These are phyloP conservation scores for Agrotis puta DNA, from an alignment of 2,888 invertebrate species.

Conservation along the genomic window DNA sequence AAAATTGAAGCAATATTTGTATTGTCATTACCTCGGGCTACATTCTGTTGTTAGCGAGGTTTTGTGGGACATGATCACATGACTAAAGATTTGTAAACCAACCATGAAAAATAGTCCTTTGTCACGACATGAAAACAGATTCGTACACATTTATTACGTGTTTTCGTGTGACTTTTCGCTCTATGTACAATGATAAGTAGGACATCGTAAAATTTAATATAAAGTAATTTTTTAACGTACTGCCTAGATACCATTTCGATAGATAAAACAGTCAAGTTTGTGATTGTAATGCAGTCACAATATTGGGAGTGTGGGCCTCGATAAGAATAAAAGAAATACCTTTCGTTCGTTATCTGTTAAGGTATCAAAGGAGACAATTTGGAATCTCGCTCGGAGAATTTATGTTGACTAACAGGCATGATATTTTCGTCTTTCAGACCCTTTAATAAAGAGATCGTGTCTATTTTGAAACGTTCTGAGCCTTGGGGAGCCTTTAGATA, in stretches of 20 bases:
- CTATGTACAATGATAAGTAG: constrained; percentile 18
- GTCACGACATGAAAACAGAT: constrained; percentile 52
- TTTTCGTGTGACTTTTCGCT: constrained; percentile 39
- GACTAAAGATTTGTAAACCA: constrained; percentile 41
- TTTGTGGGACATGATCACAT: constrained; percentile 41
- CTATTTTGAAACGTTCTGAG: background rate
- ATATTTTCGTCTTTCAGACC: background rate
- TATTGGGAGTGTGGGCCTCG: constrained; percentile 29
- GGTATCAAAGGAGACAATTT: constrained; percentile 28
- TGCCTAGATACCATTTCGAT: background rate
- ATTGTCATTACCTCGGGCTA: constrained; percentile 34
- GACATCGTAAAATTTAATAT: constrained; percentile 12
- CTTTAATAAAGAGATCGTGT: constrained; percentile 1
- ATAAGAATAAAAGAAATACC: constrained; percentile 48
- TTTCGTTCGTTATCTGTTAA: constrained; percentile 42
- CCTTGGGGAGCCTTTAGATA: constrained; percentile 19
- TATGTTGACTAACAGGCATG: background rate
- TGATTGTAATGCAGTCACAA: constrained; percentile 37
- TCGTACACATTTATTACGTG: constrained; percentile 39
- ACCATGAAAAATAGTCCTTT: constrained; percentile 46
- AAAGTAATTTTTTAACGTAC: constrained; percentile 12
- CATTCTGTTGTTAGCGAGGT: constrained; percentile 32
- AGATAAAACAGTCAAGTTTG: constrained; percentile 14
- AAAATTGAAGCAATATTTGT: constrained; percentile 35
- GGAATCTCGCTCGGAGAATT: background rate